Evolutionary conservation across 2,113 vertebrate genomes (phyloP), one percentile per base, ranked within the genome.

Genomic region (Pipra filicauda): DNA sequence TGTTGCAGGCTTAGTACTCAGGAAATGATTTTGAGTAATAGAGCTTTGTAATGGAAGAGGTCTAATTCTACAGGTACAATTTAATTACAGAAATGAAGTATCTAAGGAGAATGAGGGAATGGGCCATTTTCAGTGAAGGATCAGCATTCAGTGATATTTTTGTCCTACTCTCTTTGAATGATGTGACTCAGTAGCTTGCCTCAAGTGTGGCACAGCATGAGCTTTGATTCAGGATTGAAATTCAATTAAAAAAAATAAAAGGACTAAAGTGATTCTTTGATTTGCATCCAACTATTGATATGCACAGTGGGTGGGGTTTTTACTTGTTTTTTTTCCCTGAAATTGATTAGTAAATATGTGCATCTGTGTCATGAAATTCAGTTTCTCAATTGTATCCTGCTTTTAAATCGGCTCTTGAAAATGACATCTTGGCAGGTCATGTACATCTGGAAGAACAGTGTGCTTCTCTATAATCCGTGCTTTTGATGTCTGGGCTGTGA

Each of bases 1-100:
- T 80, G 65, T 91, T 92, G 67, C 65, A 76, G 91, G 52, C 57
- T 81, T 57, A 77, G 85, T 15, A 37, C 67, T 96, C 73, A 58
- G 92, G 89, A 96, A 96, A 88, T 90, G 12, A 94, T 94, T 95
- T 89, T 91, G 81, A 72, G 79, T 76, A 87, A 84, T 59, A 39
- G 6, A 81, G 57, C 69, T 76, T 21, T 62, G 30, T 87, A 70
- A 67, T 46, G 51, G 48, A 75, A 86, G 24, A 61, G 57, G 35
- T 49, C 11, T 92, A 79, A 72, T 92, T 76, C 74, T 86, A 22
- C 2, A 39, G 64, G 75, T 91, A 43, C 64, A 28, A 43, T 78
- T 92, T 74, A 71, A 64, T 95, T 85, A 85, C 88, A 89, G 85
- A 84, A 91, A 31, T 71, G 69, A 71, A 75, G 71, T 54, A 16